A percentile compares a stretch with the other conserved stretches of the same genome.
These are phyloP conservation scores for Numida meleagris DNA, from an alignment of 2,113 vertebrate genomes.

Conservation along the genomic window DNA sequence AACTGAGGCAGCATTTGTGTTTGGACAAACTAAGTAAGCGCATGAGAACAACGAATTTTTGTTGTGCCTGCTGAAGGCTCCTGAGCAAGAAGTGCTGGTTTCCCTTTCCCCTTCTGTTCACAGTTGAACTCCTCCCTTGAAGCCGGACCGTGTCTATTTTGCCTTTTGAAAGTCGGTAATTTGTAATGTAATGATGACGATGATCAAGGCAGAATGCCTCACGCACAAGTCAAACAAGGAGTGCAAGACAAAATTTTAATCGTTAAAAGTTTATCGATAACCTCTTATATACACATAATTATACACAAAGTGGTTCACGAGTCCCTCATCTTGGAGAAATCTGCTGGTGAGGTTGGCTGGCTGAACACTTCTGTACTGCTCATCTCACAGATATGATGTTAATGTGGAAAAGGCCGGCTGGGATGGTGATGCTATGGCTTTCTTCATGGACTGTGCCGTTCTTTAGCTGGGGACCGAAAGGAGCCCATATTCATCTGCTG, in stretches of 20 bases:
- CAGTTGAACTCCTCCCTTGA: background rate
- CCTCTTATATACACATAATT: slow-evolving; percentile 81
- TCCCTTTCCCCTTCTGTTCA: background rate
- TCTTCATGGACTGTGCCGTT: background rate
- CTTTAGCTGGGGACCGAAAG: slow-evolving; percentile 90
- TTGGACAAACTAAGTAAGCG: background rate
- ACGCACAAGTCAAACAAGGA: background rate
- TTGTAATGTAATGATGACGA: accelerated
- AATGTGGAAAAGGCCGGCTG: accelerated
- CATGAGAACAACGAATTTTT: background rate
- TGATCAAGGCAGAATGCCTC: accelerated
- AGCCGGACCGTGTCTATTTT: background rate
- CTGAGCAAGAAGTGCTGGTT: accelerated
- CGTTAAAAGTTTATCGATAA: slow-evolving; percentile 78
- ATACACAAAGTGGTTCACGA: slow-evolving; percentile 76
- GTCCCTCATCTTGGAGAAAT: slow-evolving; percentile 47
- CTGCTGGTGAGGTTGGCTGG: slow-evolving; percentile 48
- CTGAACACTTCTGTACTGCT: background rate
- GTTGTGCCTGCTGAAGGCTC: background rate
- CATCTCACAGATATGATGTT: background rate
- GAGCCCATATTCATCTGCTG: slow-evolving; percentile 93
- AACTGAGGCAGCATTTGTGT: accelerated
- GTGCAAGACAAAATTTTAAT: slow-evolving; percentile 70
- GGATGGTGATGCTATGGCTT: background rate
- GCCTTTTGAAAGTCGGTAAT: background rate